These are phyloP conservation scores for Petrosia ficiformis DNA, from an alignment of 37 sponge, comb jelly and placozoan genomes.

Conservation along the genomic window DNA sequence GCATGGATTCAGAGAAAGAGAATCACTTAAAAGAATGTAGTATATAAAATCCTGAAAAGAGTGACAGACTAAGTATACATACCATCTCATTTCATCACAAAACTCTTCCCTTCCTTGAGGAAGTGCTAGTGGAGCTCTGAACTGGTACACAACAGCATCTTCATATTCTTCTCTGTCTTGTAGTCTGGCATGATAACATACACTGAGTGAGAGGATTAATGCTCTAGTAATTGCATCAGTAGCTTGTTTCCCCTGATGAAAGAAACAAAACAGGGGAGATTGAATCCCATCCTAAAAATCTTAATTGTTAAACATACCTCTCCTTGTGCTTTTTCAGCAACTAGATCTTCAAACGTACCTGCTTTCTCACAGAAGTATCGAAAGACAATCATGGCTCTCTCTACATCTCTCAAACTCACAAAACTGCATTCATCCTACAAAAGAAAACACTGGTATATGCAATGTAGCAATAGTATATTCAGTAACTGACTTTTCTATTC, in stretches of 20 bases:
- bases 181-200: conserved; percentile 82
- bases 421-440: conserved; percentile 88
- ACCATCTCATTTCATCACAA: conserved; percentile 63
- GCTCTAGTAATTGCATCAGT: conserved; percentile 27
- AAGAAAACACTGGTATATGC: neutral
- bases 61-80: neutral
- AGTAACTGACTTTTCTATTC: conserved; percentile 38
- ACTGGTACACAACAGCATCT: conserved; percentile 20
- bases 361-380: conserved; percentile 47
- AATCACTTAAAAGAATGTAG: neutral
- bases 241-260: too few species aligned
- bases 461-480: neutral
- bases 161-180: conserved; percentile 62
- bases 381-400: conserved; percentile 83
- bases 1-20: neutral
- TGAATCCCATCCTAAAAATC: neutral
- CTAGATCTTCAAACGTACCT: conserved; percentile 7
- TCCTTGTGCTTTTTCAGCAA: conserved; percentile 5
- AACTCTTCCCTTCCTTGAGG: conserved; percentile 37
- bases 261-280: neutral
- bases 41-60: too few species aligned
- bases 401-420: conserved; percentile 88
- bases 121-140: conserved; percentile 38
- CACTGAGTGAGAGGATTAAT: conserved; percentile 66
- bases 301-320: conserved; percentile 10